Conservation (phyloP, 53 echinoderm and acorn worm species). For the Luidia sarsii region DNA sequence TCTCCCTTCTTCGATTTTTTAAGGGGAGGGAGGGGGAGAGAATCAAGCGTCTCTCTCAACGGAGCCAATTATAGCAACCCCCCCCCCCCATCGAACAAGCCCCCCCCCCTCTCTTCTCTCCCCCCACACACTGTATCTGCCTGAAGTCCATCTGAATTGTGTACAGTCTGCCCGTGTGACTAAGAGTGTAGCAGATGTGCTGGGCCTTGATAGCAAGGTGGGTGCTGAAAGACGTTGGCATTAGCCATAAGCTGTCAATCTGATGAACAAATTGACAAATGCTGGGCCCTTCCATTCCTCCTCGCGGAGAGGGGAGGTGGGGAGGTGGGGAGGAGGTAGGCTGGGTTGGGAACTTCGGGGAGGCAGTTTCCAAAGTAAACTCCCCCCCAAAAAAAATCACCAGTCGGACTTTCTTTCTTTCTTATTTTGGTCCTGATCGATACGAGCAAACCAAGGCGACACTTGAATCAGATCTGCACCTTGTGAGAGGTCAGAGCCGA, state of each 20-base stretch:
- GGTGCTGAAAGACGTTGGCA: conserved; percentile 30
- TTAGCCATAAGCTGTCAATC: conserved; percentile 33
- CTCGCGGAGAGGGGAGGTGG: background rate
- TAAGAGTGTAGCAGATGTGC: conserved; percentile 50
- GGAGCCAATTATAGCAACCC: background rate
- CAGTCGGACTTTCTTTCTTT: too few relatives aligned
- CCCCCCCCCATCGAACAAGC: background rate
- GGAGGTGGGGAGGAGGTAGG: background rate
- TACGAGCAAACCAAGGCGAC: too few relatives aligned
- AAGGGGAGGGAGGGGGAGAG: background rate
- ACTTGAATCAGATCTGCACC: too few relatives aligned
- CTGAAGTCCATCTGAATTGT: too few relatives aligned
- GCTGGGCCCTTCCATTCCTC: conserved; percentile 1
- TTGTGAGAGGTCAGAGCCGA: too few relatives aligned
- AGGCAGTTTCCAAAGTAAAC: background rate
- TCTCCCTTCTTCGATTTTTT: too few relatives aligned
- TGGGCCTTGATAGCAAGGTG: conserved; percentile 13
- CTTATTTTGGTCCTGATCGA: too few relatives aligned
- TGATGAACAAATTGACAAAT: conserved; percentile 20
- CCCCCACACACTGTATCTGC: too few relatives aligned
- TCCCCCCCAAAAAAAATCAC: too few relatives aligned
- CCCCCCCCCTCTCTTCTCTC: too few relatives aligned
- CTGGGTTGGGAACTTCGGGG: background rate
- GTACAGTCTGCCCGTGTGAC: too few relatives aligned
- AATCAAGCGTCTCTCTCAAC: background rate